Evolutionary conservation across 2,113 vertebrate genomes (phyloP), one percentile per base, ranked within the genome.

Genomic region (Columbina picui): DNA sequence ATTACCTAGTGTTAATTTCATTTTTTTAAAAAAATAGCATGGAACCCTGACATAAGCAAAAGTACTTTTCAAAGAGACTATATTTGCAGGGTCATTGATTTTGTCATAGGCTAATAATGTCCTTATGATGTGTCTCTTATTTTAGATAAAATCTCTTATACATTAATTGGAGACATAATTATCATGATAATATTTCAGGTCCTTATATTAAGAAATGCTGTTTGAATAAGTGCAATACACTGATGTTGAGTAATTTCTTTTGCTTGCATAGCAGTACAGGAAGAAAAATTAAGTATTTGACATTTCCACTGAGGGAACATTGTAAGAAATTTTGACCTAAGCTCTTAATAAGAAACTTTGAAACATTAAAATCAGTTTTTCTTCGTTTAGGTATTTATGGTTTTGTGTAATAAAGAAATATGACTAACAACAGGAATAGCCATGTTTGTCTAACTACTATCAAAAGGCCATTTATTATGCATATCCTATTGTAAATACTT

Each of bases 91-190:
- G 38, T 29, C 49, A 89, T 56, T n/a, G 27, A 80, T 96, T 95
- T 95, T 53, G 71, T 43, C 41, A 45, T 65, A 75, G 64, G 27
- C 36, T 73, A 77, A 50, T 57, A 65, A 61, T 29, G 41, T 75
- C 77, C 87, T 78, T 67, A 47, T 56, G 25, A 71, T 55, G 55
- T 73, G 59, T 88, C 84, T 95, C 50, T 86, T 94, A 95, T 91
- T 97, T 94, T 94, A 91, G 85, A 80, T 84, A 94, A 90, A 70
- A 75, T 78, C 76, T 88, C 52, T 95, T 45, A 17, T 8, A 39
- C 3, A 59, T 57, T 95, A 9, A 77, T 79, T 84, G 87, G 53
- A 95, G 50, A 96, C 94, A 65, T 87, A 92, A 87, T 79, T 96
- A 81, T 75, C 60, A 65, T 65, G 88, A 23, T 64, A 95, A 74